These are phyloP conservation scores for Rhinichthys klamathensis DNA, from an alignment of 2,113 vertebrate species.

Conservation along the genomic window DNA sequence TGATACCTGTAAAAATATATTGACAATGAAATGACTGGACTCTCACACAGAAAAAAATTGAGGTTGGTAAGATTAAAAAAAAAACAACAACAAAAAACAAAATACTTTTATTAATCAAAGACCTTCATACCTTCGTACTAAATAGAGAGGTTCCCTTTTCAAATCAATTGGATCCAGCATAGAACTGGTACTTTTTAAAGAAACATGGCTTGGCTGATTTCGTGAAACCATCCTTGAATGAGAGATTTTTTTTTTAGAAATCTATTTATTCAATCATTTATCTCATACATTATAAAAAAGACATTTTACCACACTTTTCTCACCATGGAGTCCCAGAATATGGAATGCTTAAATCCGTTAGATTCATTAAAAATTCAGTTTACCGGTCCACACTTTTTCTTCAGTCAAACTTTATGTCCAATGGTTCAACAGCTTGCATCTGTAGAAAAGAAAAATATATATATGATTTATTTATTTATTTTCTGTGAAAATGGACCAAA, in stretches of 20 bases:
- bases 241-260: neutral
- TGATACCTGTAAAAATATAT: neutral
- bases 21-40: neutral
- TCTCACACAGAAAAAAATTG: neutral
- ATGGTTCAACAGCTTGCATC: neutral
- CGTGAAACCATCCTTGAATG: slow-evolving; percentile 20
- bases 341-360: neutral
- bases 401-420: neutral
- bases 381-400: neutral
- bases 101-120: neutral
- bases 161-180: slow-evolving; percentile 27
- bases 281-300: neutral
- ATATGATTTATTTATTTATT: neutral
- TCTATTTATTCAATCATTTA: neutral
- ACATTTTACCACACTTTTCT: neutral
- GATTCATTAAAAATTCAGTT: neutral
- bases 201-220: slow-evolving; percentile 17
- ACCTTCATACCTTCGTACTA: neutral
- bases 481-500: neutral
- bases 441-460: neutral
- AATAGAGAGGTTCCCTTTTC: neutral
- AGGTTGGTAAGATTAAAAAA: neutral
- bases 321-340: neutral
- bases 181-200: slow-evolving; percentile 35
- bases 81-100: neutral